A percentile compares a stretch with the other conserved stretches of the same genome.
phyloP scores from a whole-genome alignment of 1,140 invertebrate species.

The Tachypleus tridentatus region DNA sequence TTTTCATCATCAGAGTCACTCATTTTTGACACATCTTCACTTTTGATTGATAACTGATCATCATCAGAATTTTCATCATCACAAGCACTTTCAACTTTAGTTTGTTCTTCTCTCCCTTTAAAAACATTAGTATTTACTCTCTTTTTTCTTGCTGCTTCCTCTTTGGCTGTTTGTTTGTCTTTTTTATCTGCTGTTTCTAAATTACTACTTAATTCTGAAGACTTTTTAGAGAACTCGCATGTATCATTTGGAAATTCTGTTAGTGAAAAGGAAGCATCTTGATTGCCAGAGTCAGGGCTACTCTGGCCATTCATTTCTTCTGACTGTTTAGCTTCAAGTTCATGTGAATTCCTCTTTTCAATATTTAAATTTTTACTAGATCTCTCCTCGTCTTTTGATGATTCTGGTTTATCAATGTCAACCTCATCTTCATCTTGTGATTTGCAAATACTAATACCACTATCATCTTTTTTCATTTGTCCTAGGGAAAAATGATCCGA shows the following conservation, averaged over 20 bases:
- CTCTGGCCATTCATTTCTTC: constrained; percentile 10
- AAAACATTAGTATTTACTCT: neutral
- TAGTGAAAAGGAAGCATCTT: constrained; percentile 8
- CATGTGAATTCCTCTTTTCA: constrained; percentile 1
- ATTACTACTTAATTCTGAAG: neutral
- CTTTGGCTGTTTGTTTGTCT: neutral
- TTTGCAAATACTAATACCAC: constrained; percentile 31
- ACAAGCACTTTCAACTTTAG: constrained; percentile 13
- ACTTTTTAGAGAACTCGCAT: too few species aligned
- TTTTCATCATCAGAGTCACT: constrained; percentile 32
- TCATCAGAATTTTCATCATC: constrained; percentile 6
- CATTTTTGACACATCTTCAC: neutral
- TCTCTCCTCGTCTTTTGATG: constrained; percentile 15
- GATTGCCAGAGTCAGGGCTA: constrained; percentile 20
- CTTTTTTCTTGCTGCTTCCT: neutral
- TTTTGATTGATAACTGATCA: neutral
- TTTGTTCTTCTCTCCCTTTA: too few species aligned
- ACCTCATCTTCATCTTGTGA: constrained; percentile 30
- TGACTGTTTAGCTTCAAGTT: neutral
- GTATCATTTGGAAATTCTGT: neutral
- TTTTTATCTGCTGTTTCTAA: constrained; percentile 1
- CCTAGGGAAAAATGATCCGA: neutral
- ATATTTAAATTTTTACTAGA: constrained; percentile 4
- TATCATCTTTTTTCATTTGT: constrained; percentile 33
- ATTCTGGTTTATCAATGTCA: constrained; percentile 18